These are phyloP conservation scores for Onchidella celtica DNA, from an alignment of 2,888 invertebrate species.

Conservation along the genomic window DNA sequence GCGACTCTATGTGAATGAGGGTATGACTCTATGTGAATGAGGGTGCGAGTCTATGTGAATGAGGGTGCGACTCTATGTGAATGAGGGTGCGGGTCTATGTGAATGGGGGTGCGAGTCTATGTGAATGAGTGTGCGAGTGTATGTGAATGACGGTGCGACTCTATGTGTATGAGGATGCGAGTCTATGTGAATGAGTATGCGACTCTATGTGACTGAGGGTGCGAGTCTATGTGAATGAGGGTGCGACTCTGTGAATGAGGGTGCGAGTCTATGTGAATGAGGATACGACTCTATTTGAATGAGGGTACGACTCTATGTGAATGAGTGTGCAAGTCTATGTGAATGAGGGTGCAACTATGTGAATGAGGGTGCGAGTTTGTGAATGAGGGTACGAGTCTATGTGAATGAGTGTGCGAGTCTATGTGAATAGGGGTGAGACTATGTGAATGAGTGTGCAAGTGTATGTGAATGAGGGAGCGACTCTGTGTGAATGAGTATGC, in stretches of 20 bases:
- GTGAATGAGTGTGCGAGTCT: background rate
- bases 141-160: background rate
- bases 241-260: background rate
- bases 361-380: background rate
- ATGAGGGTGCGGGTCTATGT: background rate
- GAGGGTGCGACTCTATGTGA: no score
- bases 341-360: background rate
- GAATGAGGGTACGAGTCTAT: background rate
- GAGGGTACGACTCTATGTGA: background rate
- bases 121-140: background rate
- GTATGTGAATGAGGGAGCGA: background rate
- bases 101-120: background rate
- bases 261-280: background rate
- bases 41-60: no score
- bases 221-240: background rate
- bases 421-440: background rate
- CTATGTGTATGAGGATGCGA: background rate
- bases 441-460: background rate
- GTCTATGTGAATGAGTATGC: background rate
- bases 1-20: no score
- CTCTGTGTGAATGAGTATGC: background rate
- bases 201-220: background rate
- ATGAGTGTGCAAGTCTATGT: background rate
- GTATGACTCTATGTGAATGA: no score
- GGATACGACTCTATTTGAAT: background rate